Conservation (phyloP, 2,888 invertebrate species). For the Cerastoderma edule region DNA sequence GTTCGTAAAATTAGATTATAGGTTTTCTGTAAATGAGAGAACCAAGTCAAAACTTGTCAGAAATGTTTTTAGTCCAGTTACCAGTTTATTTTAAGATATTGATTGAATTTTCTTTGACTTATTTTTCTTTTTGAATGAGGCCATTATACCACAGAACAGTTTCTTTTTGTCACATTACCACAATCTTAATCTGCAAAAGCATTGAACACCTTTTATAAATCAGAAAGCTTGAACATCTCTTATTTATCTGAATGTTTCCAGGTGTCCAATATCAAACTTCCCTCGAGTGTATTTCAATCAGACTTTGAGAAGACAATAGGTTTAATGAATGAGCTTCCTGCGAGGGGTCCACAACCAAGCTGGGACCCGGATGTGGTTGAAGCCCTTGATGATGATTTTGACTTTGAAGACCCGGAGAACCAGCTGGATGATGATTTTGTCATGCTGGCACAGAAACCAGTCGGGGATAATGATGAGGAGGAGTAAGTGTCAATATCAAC, state of each 20-base stretch:
- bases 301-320: conserved; percentile 93
- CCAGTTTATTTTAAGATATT: no score
- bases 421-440: conserved; percentile 96
- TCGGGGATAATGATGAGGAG: conserved; percentile 42
- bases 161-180: no score
- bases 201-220: no score
- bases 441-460: conserved; percentile 89
- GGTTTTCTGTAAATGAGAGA: no score
- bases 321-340: conserved; percentile 88
- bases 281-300: conserved; percentile 95
- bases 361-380: conserved; percentile 97
- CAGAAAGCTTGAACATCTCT: no score
- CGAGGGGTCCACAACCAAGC: conserved; percentile 84
- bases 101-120: no score
- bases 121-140: no score
- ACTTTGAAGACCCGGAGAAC: conserved; percentile 92
- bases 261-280: conserved; percentile 86
- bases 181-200: no score
- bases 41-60: no score
- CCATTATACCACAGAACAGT: no score
- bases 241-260: conserved; percentile 22
- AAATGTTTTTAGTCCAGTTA: no score
- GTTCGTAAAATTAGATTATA: no score
- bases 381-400: conserved; percentile 96
- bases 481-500: conserved; percentile 44